Conservation (phyloP, 2,888 invertebrate species). For the Rhabditophanes sp. region DNA sequence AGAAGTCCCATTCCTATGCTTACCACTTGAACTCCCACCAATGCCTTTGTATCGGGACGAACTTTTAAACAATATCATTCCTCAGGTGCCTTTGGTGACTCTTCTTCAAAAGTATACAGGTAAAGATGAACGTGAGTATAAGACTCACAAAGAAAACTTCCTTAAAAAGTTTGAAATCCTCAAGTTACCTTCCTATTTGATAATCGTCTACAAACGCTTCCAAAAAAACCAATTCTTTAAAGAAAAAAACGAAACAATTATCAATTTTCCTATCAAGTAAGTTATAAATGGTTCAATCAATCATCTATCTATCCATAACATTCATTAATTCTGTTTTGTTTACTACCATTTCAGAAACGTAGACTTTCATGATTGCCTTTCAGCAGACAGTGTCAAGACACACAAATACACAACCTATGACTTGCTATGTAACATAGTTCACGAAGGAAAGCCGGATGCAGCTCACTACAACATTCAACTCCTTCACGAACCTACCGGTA, state of each 20-base stretch:
- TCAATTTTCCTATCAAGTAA: constrained; percentile 97
- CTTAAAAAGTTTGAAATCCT: constrained; percentile 90
- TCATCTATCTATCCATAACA: too few relatives aligned
- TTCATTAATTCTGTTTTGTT: too few relatives aligned
- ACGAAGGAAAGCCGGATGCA: constrained; percentile 85
- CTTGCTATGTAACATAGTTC: constrained; percentile 92
- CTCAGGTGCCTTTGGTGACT: constrained; percentile 73
- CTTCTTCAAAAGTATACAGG: constrained; percentile 91
- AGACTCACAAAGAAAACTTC: constrained; percentile 95
- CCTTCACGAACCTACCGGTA: constrained; percentile 65
- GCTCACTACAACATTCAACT: constrained; percentile 88
- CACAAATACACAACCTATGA: constrained; percentile 75
- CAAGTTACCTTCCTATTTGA: constrained; percentile 53
- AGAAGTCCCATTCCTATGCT: constrained; percentile 80
- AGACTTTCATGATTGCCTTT: constrained; percentile 83
- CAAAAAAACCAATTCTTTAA: constrained; percentile 96
- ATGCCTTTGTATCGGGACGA: constrained; percentile 94
- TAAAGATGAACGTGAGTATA: constrained; percentile 83
- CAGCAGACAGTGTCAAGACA: constrained; percentile 56
- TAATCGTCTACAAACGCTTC: constrained; percentile 88
- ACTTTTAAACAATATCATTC: constrained; percentile 92
- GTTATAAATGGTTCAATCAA: constrained; percentile 42
- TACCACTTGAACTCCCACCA: constrained; percentile 91
- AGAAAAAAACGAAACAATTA: constrained; percentile 98
- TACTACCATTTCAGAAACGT: constrained; percentile 72